phyloP scores from a whole-genome alignment of 2,888 invertebrate species.

The Calephelis perditalis region DNA sequence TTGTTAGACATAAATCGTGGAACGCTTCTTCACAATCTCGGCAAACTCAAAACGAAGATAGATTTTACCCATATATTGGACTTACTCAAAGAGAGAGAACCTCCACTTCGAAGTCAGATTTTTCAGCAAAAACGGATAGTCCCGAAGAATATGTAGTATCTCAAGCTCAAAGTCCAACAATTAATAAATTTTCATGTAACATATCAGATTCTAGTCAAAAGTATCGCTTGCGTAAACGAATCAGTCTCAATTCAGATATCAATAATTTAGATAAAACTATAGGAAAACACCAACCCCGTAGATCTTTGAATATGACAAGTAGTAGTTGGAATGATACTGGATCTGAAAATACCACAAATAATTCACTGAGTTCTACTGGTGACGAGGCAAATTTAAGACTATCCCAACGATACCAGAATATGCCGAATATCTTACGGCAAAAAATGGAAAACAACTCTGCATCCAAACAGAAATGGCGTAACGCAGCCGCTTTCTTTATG shows the following conservation, averaged over 20 bases:
- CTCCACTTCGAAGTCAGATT: slow-evolving; percentile 48
- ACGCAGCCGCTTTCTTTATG: slow-evolving; percentile 76
- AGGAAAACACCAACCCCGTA: slow-evolving; percentile 51
- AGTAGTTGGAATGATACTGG: slow-evolving; percentile 47
- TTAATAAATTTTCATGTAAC: slow-evolving; percentile 49
- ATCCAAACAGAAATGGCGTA: slow-evolving; percentile 70
- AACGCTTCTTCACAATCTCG: slow-evolving; percentile 67
- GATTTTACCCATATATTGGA: slow-evolving; percentile 74
- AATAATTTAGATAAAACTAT: slow-evolving; percentile 53
- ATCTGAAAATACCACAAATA: slow-evolving; percentile 53
- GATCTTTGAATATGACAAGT: slow-evolving; percentile 54
- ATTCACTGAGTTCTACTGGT: slow-evolving; percentile 37
- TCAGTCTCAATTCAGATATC: slow-evolving; percentile 53
- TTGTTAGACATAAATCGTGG: slow-evolving; percentile 82
- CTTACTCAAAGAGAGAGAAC: slow-evolving; percentile 67
- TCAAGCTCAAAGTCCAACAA: slow-evolving; percentile 51
- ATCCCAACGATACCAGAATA: slow-evolving; percentile 47
- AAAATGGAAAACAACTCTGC: slow-evolving; percentile 40
- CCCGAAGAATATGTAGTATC: slow-evolving; percentile 26
- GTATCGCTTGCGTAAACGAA: slow-evolving; percentile 53
- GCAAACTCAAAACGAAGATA: slow-evolving; percentile 56
- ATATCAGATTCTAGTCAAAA: slow-evolving; percentile 49
- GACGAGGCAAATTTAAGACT: slow-evolving; percentile 36
- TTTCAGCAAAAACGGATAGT: slow-evolving; percentile 39
- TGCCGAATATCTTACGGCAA: slow-evolving; percentile 21